phyloP scores from a whole-genome alignment of 2,888 invertebrate species.

The Aphodius granarius region DNA sequence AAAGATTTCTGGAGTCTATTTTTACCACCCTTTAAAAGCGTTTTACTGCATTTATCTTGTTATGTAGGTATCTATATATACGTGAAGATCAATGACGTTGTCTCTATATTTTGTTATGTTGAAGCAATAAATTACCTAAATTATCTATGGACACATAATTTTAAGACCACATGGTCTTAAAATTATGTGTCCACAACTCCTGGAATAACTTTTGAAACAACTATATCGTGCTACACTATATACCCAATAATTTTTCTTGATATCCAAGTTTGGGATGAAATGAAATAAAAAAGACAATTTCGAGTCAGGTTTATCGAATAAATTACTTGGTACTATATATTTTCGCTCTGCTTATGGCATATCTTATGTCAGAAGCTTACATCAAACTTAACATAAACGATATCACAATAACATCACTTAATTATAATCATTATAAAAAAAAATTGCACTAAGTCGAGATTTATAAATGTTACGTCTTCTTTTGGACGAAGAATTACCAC shows the following conservation, averaged over 20 bases:
- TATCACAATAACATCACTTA: conserved; percentile 51
- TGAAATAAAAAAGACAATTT: conserved; percentile 14
- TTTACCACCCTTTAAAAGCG: neutral
- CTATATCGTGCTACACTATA: no score
- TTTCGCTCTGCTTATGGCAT: conserved; percentile 4
- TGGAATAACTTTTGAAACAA: no score
- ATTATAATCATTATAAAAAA: conserved; percentile 21
- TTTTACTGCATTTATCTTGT: neutral
- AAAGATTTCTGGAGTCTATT: neutral
- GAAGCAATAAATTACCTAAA: conserved; percentile 9
- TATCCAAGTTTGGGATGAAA: no score
- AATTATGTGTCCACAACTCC: no score
- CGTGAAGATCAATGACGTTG: neutral
- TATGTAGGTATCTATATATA: neutral
- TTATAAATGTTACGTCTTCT: conserved; percentile 26
- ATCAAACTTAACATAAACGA: conserved; percentile 36
- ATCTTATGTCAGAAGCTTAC: conserved; percentile 21
- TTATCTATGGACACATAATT: no score
- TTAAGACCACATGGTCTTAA: no score
- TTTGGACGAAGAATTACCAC: conserved; percentile 54
- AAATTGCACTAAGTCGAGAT: conserved; percentile 41
- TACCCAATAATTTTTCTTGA: no score
- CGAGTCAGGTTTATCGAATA: conserved; percentile 10
- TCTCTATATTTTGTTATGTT: conserved; percentile 17
- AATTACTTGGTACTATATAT: conserved; percentile 4